Evolutionary conservation across 2,888 invertebrate genomes (phyloP).

Genomic region (Napeogenes sylphis): DNA sequence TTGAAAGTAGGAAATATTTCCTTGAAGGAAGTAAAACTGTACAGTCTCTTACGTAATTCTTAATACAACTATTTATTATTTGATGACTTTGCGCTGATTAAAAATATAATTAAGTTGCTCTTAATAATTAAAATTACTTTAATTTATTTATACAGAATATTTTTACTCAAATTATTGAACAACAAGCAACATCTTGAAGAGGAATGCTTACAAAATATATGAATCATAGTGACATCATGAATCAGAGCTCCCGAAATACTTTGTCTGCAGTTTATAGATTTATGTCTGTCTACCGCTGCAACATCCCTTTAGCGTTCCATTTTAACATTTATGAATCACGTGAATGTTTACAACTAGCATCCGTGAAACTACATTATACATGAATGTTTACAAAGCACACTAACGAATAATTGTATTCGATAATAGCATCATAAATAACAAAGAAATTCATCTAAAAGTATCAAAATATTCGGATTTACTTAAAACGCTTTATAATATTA

Average conservation of each 20-base stretch:
- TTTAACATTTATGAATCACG: constrained; percentile 2
- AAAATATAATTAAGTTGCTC: too few species aligned
- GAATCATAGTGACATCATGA: constrained; percentile 30
- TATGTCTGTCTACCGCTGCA: constrained; percentile 2
- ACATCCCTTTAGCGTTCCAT: constrained; percentile 3
- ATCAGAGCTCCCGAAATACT: constrained; percentile 51
- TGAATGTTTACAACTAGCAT: background rate
- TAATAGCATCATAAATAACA: too few species aligned
- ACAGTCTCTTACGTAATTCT: too few species aligned
- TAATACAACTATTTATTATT: too few species aligned
- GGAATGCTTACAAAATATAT: background rate
- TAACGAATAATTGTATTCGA: too few species aligned
- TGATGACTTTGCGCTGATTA: too few species aligned
- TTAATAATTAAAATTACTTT: too few species aligned
- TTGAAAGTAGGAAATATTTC: background rate
- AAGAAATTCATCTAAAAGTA: too few species aligned
- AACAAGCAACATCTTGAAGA: background rate
- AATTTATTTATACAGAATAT: too few species aligned
- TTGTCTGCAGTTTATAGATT: constrained; percentile 31
- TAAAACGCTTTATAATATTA: too few species aligned
- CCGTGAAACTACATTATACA: background rate
- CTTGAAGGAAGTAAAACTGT: background rate
- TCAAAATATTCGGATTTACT: too few species aligned
- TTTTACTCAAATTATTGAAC: background rate
- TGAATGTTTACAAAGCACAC: background rate